A percentile compares a stretch with the other conserved stretches of the same genome.
Conservation (phyloP, 2,888 invertebrate genomes). For the Rapana venosa region DNA sequence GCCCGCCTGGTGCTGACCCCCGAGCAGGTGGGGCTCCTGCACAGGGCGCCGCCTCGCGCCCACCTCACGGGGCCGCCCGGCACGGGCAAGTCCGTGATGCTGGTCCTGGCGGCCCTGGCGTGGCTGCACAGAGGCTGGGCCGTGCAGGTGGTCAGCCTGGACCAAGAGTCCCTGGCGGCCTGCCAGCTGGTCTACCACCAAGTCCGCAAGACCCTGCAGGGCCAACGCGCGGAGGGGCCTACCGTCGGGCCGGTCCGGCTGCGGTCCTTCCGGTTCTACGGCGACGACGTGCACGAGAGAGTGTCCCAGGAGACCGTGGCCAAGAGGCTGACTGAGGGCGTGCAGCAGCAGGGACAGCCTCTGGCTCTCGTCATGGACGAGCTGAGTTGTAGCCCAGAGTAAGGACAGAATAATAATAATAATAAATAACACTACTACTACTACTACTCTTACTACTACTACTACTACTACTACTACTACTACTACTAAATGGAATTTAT, state of each 20-base stretch:
- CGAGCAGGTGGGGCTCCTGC: neutral
- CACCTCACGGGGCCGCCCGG: neutral
- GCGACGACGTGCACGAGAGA: neutral
- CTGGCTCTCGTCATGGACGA: neutral
- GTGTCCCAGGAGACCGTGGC: too few relatives aligned
- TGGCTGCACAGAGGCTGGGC: neutral
- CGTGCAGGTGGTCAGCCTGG: neutral
- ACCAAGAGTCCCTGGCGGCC: neutral
- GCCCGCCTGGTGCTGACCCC: neutral
- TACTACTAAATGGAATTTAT: too few relatives aligned
- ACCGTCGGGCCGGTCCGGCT: neutral
- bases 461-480: too few relatives aligned
- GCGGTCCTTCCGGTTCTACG: neutral
- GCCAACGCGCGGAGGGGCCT: too few relatives aligned
- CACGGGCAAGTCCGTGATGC: constrained; percentile 4
- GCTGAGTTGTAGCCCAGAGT: neutral
- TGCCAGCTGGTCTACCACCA: neutral
- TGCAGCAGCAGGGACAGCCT: neutral
- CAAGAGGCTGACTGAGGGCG: too few relatives aligned
- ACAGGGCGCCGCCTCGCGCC: neutral
- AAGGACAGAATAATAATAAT: too few relatives aligned
- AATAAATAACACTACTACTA: too few relatives aligned
- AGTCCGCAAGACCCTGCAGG: neutral
- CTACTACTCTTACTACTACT: too few relatives aligned
- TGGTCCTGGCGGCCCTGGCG: neutral